Base-by-base conservation (phyloP, 2,888 invertebrate species). In the Pristionchus mayeri region DNA sequence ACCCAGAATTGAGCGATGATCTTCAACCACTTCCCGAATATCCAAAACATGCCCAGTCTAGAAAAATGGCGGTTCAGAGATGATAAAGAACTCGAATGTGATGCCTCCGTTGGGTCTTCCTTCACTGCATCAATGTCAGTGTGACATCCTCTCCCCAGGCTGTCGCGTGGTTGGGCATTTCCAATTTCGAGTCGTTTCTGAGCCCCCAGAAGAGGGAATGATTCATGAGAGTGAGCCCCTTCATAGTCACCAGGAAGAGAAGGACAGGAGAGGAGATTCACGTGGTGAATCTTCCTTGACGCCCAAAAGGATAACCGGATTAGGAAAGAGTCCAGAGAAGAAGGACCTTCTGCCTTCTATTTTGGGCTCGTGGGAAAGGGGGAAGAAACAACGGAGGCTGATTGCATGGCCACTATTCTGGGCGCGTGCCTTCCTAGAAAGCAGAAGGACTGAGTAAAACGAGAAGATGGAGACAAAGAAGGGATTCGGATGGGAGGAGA, bases 261-360 rank as follows among this genome's bases (percentile, higher is more conserved):
- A 27, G 27, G 30, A 30, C 24, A 24, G 60, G 27, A 16, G 30
- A n/a, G 6, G 16, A 63, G 34, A 63, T n/a, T n/a, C n/a, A 34
- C 34, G 63, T 34, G 63, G 30, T 13, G 34, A 34, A 18, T 30
- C 9, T 18, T 16, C 27, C 63, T 30, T 2, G 30, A 24, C 27
- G 63, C 13, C 63, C 27, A 63, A 63, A 63, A 63, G 63, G 21
- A 16, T 63, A 63, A 63, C 27, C 63, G 63, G 34, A 63, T 63
- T 63, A 3, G 54, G 2, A n/a, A 24, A 54, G 52, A 3, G n/a
- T 54, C 60, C 60, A 60, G 67, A 67, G 30, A 67, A 21, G 67
- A 40, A 37, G 37, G 2, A n/a, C 13, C 27, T 30, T 11, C 34
- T 30, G 7, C 63, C 63, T 63, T 9, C 34, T 40, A 34, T 40